Base-by-base conservation (phyloP, 2,888 invertebrate species). In the Yponomeuta cagnagella region DNA sequence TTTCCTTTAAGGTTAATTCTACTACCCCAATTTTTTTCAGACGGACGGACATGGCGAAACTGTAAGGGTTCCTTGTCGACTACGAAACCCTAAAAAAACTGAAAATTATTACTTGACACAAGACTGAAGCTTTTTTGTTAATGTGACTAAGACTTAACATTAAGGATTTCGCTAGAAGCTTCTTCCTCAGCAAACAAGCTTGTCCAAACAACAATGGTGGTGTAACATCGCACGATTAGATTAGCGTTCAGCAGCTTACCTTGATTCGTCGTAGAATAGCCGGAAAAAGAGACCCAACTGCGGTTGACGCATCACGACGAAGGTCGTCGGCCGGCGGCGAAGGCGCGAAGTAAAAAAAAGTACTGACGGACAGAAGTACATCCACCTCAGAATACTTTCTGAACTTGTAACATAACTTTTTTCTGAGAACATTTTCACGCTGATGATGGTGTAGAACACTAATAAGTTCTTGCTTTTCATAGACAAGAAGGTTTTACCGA, bases 251-350 rank as follows among this genome's bases (percentile, higher is more conserved):
- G 15, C 52, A 58, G 12, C 15, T 58, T 58, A 58, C 52, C 52
- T 58, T 58, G 52, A 58, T 58, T 58, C 52, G 10, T 65, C 33
- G 9, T 30, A 30, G 65, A 65, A 65, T 12, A 30, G 65, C 30
- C 65, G 65, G 31, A 65, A 65, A 15, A 30, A 65, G 37, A 33
- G 3, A 65, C 65, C 31, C 5, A 52, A 31, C 12, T 31, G 52
- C 10, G 10, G 79, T 15, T 81, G 82, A 81, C 73, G 81, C 81
- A 82, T 73, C 68, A 70, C 71, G 70, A 70, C 73, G 77, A 81
- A 81, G 82, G 82, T 81, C 79, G 77, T 76, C 78, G 80, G 77
- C 81, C 80, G 75, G 74, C 76, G 75, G 80, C 78, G 78, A 80
- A 79, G 75, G 75, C 73, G 74, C 74, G 72, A 68, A 48, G 43